A percentile compares a stretch with the other conserved stretches of the same genome.
phyloP scores from a whole-genome alignment of 2,888 invertebrate species.

The Agrenia bidenticulata region DNA sequence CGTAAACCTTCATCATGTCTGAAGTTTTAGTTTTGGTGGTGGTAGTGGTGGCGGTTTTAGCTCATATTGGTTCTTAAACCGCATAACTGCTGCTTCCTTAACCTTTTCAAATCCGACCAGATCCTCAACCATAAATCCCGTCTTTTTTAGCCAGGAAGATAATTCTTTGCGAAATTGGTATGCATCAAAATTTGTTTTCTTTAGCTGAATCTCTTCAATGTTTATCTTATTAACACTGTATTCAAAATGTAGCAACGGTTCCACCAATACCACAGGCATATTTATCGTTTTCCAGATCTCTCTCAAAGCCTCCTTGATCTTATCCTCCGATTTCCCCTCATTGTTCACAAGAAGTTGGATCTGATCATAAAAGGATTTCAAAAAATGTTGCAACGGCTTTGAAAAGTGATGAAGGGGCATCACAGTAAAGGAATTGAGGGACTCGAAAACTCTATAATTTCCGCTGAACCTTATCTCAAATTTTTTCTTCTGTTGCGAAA shows the following conservation, averaged over 20 bases:
- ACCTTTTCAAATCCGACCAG: background rate
- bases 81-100: too few species aligned
- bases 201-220: constrained; percentile 7
- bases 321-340: too few species aligned
- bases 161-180: background rate
- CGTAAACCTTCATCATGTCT: too few species aligned
- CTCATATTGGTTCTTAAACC: too few species aligned
- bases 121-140: background rate
- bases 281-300: background rate
- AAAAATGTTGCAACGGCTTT: constrained; percentile 3
- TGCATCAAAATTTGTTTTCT: background rate
- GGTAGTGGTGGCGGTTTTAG: too few species aligned
- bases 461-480: constrained; percentile 12
- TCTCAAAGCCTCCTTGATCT: too few species aligned
- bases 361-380: constrained; percentile 9
- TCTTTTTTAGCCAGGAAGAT: constrained; percentile 16
- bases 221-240: constrained; percentile 1
- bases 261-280: background rate
- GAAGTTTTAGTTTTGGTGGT: too few species aligned
- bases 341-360: background rate
- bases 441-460: constrained; percentile 2
- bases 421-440: background rate
- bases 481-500: constrained; percentile 7
- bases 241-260: background rate
- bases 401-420: constrained; percentile 17